Percentiles rank a stretch among this genome's conserved stretches.
phyloP scores from a whole-genome alignment of 2,797 vertebrate species.

The Parauchenoglanis ngamensis region DNA sequence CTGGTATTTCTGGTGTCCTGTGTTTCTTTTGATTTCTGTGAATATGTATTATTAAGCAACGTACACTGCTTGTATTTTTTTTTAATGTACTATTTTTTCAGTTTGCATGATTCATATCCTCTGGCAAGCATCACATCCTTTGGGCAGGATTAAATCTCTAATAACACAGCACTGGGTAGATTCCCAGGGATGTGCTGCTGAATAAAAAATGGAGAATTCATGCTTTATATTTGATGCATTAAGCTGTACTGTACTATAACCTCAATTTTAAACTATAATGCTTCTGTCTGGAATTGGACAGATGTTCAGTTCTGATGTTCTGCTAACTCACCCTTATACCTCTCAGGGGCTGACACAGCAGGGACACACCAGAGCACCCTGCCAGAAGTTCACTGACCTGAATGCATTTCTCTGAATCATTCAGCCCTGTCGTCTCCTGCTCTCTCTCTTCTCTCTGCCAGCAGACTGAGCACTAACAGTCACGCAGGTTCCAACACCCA shows the following conservation, averaged over 20 bases:
- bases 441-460: neutral
- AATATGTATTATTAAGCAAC: neutral
- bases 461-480: conserved; percentile 28
- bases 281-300: neutral
- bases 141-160: neutral
- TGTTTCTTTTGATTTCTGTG: conserved; percentile 12
- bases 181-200: conserved; percentile 8
- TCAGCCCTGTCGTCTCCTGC: conserved; percentile 12
- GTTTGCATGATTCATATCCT: conserved; percentile 30
- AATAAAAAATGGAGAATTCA: neutral
- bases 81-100: conserved; percentile 8
- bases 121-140: neutral
- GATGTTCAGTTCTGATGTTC: neutral
- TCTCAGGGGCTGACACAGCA: conserved; percentile 25
- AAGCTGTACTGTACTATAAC: neutral
- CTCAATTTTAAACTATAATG: neutral
- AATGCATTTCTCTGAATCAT: conserved; percentile 28
- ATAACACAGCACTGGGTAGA: neutral
- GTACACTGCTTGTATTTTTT: neutral
- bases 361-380: conserved; percentile 1
- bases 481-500: conserved; percentile 44
- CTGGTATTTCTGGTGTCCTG: neutral
- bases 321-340: conserved; percentile 30
- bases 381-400: conserved; percentile 36
- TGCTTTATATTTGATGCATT: neutral